A percentile compares a stretch with the other conserved stretches of the same genome.
phyloP scores from a whole-genome alignment of 1,140 invertebrate species.

The Neoseiulus cucumeris region DNA sequence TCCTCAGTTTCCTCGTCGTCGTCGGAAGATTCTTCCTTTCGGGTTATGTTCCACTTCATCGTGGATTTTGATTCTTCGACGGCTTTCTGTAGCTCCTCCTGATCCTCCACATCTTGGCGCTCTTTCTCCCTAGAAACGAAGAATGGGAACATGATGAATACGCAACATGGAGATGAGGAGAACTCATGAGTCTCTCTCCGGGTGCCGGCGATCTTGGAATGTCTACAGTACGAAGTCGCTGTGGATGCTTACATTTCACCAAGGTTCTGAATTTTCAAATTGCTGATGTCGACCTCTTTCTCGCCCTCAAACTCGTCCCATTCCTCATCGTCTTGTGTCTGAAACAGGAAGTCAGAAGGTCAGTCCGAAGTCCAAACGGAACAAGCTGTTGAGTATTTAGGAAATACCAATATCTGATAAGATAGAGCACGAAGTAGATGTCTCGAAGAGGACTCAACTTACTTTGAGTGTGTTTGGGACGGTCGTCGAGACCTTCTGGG shows the following conservation, averaged over 20 bases:
- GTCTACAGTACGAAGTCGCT: not conserved
- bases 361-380: no score
- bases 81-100: not conserved
- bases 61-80: conserved; percentile 9
- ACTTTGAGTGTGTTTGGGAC: no score
- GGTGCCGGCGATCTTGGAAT: no score
- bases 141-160: not conserved
- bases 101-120: not conserved
- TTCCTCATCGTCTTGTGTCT: not conserved
- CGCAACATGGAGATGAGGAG: not conserved
- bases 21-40: not conserved
- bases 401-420: no score
- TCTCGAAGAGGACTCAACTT: no score
- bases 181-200: not conserved
- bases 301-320: conserved; percentile 3
- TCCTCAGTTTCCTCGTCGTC: not conserved
- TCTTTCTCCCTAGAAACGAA: not conserved
- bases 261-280: not conserved
- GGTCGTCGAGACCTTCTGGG: no score
- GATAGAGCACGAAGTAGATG: no score
- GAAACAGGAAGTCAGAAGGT: no score
- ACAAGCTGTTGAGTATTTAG: no score
- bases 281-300: not conserved
- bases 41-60: not conserved
- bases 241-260: not conserved